Conservation (phyloP, 2,113 vertebrate genomes). For the Brevimyrus niger region DNA sequence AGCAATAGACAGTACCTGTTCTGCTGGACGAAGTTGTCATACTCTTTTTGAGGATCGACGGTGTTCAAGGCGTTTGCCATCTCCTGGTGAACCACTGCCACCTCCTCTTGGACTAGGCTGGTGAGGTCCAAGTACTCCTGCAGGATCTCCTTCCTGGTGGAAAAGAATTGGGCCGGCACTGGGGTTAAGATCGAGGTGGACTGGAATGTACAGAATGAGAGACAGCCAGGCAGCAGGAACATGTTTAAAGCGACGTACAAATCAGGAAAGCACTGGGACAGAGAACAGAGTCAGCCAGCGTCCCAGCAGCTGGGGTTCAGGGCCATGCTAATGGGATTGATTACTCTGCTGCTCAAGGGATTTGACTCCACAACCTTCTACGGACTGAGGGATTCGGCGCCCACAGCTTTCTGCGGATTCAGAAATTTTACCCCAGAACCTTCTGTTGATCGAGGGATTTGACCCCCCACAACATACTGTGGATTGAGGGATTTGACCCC, state of each 20-base stretch:
- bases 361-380: not conserved
- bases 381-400: not conserved
- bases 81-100: slow-evolving; percentile 70
- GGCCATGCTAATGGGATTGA: not conserved
- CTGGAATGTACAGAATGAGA: too few relatives aligned
- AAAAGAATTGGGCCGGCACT: not conserved
- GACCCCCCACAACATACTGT: fast-evolving
- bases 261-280: not conserved
- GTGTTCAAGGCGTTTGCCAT: slow-evolving; percentile 62
- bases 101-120: slow-evolving; percentile 78
- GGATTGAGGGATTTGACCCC: not conserved
- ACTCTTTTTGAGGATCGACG: slow-evolving; percentile 71
- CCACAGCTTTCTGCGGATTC: too few relatives aligned
- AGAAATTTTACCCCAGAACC: not conserved
- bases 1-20: slow-evolving; percentile 63
- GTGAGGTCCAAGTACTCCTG: slow-evolving; percentile 81
- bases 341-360: not conserved
- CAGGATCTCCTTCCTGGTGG: slow-evolving; percentile 77
- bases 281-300: not conserved
- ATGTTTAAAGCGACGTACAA: not conserved
- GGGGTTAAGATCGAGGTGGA: not conserved
- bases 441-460: too few relatives aligned
- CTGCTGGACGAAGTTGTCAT: slow-evolving; percentile 73
- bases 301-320: not conserved
- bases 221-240: not conserved